phyloP scores from a whole-genome alignment of 2,888 invertebrate species.

The Netelia virgata region DNA sequence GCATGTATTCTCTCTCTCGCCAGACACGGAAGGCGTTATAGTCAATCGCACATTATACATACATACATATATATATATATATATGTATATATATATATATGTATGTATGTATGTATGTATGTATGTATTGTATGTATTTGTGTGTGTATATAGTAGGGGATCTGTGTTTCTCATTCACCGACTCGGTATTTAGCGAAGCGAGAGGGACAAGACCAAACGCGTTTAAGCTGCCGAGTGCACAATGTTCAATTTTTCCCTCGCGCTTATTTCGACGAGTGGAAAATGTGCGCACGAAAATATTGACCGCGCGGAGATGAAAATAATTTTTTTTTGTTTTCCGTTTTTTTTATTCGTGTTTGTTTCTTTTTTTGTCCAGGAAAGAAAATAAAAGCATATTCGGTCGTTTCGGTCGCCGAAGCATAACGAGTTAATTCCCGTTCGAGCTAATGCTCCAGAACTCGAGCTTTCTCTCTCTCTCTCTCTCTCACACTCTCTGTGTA shows the following conservation, averaged over 20 bases:
- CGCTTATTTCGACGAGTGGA: constrained; percentile 42
- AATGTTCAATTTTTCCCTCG: constrained; percentile 6
- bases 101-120: background rate
- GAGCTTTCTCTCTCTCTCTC: background rate
- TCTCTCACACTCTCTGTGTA: constrained; percentile 22
- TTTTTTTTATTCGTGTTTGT: constrained; percentile 21
- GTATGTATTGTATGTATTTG: background rate
- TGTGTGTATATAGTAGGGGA: background rate
- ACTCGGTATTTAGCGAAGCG: constrained; percentile 25
- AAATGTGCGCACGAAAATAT: constrained; percentile 45
- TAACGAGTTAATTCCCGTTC: constrained; percentile 59
- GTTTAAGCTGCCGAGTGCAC: constrained; percentile 49
- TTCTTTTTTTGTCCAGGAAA: background rate
- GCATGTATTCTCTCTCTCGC: constrained; percentile 45
- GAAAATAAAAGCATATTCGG: constrained; percentile 43
- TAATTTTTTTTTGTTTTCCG: background rate
- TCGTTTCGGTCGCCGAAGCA: constrained; percentile 51
- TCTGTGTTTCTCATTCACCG: constrained; percentile 18
- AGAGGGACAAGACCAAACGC: constrained; percentile 31
- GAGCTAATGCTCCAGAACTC: constrained; percentile 43
- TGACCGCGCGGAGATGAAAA: constrained; percentile 1
- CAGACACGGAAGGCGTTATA: constrained; percentile 47
- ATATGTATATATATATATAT: background rate
- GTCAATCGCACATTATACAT: constrained; percentile 23
- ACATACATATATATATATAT: background rate